phyloP scores from a whole-genome alignment of 1,140 invertebrate genomes.

The Platyscapa corneri region DNA sequence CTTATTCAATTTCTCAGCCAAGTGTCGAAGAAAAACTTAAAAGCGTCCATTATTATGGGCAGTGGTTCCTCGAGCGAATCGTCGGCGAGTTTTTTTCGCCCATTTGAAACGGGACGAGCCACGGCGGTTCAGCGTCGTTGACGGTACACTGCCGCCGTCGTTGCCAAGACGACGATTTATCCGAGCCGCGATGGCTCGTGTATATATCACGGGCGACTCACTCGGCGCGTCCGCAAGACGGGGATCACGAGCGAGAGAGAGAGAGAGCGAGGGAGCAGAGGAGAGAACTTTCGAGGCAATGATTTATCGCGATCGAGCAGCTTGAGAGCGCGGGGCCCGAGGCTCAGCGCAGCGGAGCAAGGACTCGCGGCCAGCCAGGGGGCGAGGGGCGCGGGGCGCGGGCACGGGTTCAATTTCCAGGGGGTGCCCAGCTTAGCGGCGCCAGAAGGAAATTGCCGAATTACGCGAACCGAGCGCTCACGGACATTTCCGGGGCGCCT shows the following conservation, averaged over 20 bases:
- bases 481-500: not conserved
- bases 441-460: not conserved
- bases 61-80: not conserved
- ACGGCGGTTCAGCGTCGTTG: not conserved
- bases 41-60: not conserved
- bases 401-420: not conserved
- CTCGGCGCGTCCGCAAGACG: too few relatives aligned
- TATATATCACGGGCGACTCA: not conserved
- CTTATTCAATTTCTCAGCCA: not conserved
- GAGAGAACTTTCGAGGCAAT: constrained; percentile 11
- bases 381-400: too few relatives aligned
- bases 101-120: not conserved
- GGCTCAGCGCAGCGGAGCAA: too few relatives aligned
- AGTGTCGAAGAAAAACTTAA: not conserved
- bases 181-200: not conserved
- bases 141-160: not conserved
- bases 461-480: too few relatives aligned
- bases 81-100: not conserved
- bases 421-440: not conserved
- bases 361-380: not conserved
- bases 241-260: too few relatives aligned
- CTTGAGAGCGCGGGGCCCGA: too few relatives aligned
- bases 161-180: constrained; percentile 50
- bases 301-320: constrained; percentile 23
- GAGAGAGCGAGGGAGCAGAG: too few relatives aligned